Base-by-base conservation (phyloP, 2,797 vertebrate species). In the Yasuhikotakia modesta region DNA sequence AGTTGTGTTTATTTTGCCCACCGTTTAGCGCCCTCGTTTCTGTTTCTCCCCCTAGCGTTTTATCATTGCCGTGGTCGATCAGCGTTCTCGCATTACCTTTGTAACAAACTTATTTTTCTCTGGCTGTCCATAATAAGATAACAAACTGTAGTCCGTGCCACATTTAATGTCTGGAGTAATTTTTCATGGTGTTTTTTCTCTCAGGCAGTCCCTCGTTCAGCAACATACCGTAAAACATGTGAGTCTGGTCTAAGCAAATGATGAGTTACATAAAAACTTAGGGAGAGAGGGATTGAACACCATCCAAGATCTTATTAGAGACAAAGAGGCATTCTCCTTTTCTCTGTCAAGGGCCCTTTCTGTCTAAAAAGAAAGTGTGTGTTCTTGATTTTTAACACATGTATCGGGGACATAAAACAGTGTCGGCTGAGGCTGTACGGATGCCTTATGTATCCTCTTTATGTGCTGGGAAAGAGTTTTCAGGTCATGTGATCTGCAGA, bases 301-400 rank as follows among this genome's bases (percentile, higher is more conserved):
- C 76, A 79, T 87, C 84, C 87, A 88, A 85, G 82, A 75, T 83
- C 70, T 83, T 85, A 81, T 77, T 81, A 81, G 81, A 87, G 81
- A 89, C 86, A 89, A 87, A 87, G 86, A 86, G 64, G 79, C 81
- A 79, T 86, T 87, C 84, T 88, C 83, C 78, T 81, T 52, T 74
- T 76, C 76, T 81, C 79, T 87, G 85, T 87, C 85, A 80, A 85
- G 83, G 84, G 86, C 84, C 77, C 80, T 86, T 81, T 85, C 83
- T 61, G 80, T 86, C 84, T 82, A 81, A 85, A 79, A 76, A 74
- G 53, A 81, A 70, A 80, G 76, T 80, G 85, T 77, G 83, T 82
- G 82, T 83, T 85, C 84, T 86, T 88, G 85, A 89, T 89, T 86
- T 84, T 70, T 83, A 88, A 88, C 88, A 89, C 83, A 87, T 87